Evolutionary conservation across 2,113 vertebrate genomes (phyloP), one percentile per base, ranked within the genome.

Genomic region (Serilophus lunatus): DNA sequence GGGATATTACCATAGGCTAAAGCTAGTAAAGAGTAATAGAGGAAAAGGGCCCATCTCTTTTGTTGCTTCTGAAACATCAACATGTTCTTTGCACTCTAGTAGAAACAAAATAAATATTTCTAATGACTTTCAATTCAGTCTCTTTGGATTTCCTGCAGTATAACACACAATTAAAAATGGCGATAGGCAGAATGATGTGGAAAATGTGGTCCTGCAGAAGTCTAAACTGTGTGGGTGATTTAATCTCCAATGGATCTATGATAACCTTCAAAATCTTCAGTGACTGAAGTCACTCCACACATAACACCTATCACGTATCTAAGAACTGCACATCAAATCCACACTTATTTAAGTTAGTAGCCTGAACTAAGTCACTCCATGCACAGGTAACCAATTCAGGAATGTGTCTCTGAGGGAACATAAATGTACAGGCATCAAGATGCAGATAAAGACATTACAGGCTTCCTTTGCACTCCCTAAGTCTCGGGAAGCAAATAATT

Each of bases 291-390:
- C 38, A 36, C 18, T 6, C 56, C 16, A 13, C 20, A 29, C 6
- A 4, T 26, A 57, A 70, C 29, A 69, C 20, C n/a, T 64, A 33
- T 33, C 56, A 64, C 44, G 29, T 31, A 64, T 36, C n/a, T 33
- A 38, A 51, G 15, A 36, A 20, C 7, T 31, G 24, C 29, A 40
- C 16, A 18, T 20, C 1, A 2, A 22, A 59, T n/a, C 18, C 40
- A 38, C 1, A 3, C 7, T 50, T n/a, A 24, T 61, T 78, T 54
- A 61, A 60, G 0, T 1, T 3, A 54, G 35, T 33, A 54, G n/a
- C 42, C 59, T 72, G 40, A 56, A 60, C 29, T 5, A 56, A n/a
- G 42, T 18, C 36, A 36, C 18, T 66, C 36, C 44, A 50, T 0
- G 1, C 12, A 51, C 74, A 63, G 22, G 17, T 36, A 20, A 65